Evolutionary conservation across 2,113 vertebrate species (phyloP).

Genomic region (Morphnarchus princeps): DNA sequence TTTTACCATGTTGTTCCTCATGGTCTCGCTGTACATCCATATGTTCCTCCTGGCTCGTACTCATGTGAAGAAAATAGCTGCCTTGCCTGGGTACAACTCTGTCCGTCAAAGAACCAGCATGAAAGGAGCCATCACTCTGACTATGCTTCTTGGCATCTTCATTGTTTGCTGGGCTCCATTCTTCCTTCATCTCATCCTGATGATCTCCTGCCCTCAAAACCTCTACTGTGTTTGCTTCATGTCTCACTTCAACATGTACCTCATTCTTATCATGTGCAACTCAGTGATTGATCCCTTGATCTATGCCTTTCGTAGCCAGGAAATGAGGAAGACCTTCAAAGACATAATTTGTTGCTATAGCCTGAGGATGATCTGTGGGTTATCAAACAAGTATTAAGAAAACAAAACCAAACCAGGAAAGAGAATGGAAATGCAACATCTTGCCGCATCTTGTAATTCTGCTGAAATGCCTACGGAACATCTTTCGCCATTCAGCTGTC

Average conservation of each 20-base stretch:
- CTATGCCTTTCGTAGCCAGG: conserved; percentile 92
- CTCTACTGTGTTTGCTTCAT: conserved; percentile 96
- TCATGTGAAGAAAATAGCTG: conserved; percentile 88
- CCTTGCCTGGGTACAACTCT: conserved; percentile 80
- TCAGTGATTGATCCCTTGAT: conserved; percentile 93
- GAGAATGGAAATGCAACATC: neutral
- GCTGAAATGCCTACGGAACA: neutral
- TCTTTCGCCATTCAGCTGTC: neutral
- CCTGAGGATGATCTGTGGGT: conserved; percentile 69
- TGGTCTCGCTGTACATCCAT: conserved; percentile 93
- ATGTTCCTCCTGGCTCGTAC: conserved; percentile 94
- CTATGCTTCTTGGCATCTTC: conserved; percentile 92
- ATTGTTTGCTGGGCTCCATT: conserved; percentile 95
- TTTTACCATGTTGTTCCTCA: conserved; percentile 90
- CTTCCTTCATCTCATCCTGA: conserved; percentile 93
- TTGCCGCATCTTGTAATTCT: neutral
- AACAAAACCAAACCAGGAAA: neutral
- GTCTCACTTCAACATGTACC: conserved; percentile 98
- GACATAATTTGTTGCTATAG: conserved; percentile 88
- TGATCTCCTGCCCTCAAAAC: conserved; percentile 93
- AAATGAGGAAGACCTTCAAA: conserved; percentile 95
- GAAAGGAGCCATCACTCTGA: conserved; percentile 90
- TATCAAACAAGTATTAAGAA: conserved; percentile 77
- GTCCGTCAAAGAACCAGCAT: conserved; percentile 85
- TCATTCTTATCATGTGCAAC: conserved; percentile 97